Conservation (phyloP, 2,113 vertebrate genomes). For the Tachysurus vachellii region DNA sequence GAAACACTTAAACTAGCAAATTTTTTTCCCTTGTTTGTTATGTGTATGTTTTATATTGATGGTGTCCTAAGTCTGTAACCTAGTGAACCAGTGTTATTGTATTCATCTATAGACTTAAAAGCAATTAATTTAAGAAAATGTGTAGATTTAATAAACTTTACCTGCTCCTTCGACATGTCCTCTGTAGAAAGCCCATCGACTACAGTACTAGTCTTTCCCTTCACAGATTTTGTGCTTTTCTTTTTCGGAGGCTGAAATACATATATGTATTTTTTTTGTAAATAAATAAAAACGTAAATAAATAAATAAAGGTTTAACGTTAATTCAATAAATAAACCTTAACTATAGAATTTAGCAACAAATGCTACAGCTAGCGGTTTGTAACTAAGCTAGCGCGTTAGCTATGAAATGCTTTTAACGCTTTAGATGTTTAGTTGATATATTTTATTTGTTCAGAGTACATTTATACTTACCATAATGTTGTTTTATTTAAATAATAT, state of each 20-base stretch:
- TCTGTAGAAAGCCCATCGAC: slow-evolving; percentile 77
- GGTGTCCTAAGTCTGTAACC: too few species aligned
- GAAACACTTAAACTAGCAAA: background rate
- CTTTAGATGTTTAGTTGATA: background rate
- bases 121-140: background rate
- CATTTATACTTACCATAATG: slow-evolving; percentile 18
- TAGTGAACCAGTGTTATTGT: too few species aligned
- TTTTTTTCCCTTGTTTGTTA: background rate
- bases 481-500: background rate
- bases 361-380: background rate
- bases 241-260: slow-evolving; percentile 81
- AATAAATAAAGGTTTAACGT: too few species aligned
- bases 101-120: too few species aligned
- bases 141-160: slow-evolving; percentile 47
- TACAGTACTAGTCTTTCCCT: slow-evolving; percentile 63
- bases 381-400: background rate
- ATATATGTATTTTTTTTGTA: too few species aligned
- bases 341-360: background rate
- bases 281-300: too few species aligned
- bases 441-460: background rate
- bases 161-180: slow-evolving; percentile 89
- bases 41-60: too few species aligned
- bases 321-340: too few species aligned
- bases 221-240: slow-evolving; percentile 64
- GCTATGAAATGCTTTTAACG: background rate